Evolutionary conservation across 2,888 invertebrate species (phyloP).

Genomic region (Pantelozetes paolii): DNA sequence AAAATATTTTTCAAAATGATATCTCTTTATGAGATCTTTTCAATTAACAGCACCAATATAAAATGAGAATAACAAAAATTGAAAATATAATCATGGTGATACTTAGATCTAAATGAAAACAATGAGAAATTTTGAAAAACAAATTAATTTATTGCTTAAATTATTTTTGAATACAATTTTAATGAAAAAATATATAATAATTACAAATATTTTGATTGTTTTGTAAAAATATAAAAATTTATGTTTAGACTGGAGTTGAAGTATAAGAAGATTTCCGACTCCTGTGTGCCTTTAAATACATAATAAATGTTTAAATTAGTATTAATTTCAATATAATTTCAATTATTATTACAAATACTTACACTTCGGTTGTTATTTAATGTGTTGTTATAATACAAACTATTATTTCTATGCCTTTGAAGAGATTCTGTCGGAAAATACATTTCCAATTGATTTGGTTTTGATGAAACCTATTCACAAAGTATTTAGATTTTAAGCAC

Average conservation of each 20-base stretch:
- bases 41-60: too few relatives aligned
- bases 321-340: background rate
- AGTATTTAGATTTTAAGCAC: background rate
- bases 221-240: conserved; percentile 7
- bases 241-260: conserved; percentile 25
- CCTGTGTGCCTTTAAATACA: conserved; percentile 9
- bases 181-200: too few relatives aligned
- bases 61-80: too few relatives aligned
- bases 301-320: background rate
- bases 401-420: background rate
- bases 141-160: background rate
- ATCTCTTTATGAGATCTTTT: too few relatives aligned
- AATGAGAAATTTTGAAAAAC: background rate
- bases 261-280: background rate
- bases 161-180: too few relatives aligned
- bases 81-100: too few relatives aligned
- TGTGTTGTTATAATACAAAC: background rate
- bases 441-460: conserved; percentile 4
- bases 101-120: too few relatives aligned
- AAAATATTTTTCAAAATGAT: too few relatives aligned
- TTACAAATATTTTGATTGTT: too few relatives aligned
- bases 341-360: background rate
- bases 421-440: conserved; percentile 5
- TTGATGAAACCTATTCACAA: conserved; percentile 12
- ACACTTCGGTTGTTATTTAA: conserved; percentile 6